phyloP scores from a whole-genome alignment of 2,113 vertebrate species.

The Paedocypris sp. region DNA sequence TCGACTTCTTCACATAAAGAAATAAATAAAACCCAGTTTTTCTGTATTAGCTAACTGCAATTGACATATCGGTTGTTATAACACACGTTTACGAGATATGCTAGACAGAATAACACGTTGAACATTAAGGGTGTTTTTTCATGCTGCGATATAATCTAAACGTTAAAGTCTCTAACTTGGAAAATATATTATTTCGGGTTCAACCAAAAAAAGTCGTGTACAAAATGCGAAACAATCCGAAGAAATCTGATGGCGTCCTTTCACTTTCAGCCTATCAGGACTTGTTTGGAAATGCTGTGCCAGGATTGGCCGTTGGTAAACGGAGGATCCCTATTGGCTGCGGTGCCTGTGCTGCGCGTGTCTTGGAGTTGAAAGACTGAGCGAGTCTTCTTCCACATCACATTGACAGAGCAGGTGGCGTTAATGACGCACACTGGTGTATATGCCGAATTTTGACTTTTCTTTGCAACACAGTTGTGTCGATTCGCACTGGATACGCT shows the following conservation, averaged over 20 bases:
- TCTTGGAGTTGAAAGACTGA: conserved; percentile 2
- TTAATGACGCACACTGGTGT: conserved; percentile 1
- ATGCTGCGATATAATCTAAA: too few relatives aligned
- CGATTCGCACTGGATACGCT: background rate
- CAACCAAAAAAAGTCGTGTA: conserved; percentile 9
- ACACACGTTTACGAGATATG: too few relatives aligned
- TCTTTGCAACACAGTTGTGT: background rate
- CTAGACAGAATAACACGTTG: too few relatives aligned
- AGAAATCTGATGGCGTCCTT: conserved; percentile 28
- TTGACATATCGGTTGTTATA: too few relatives aligned
- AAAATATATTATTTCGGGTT: too few relatives aligned
- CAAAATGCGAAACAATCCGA: background rate
- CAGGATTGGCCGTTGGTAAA: background rate
- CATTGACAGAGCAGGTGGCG: conserved; percentile 27
- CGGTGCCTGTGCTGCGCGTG: background rate
- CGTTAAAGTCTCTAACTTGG: too few relatives aligned
- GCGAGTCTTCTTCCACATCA: conserved; percentile 4
- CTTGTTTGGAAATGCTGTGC: background rate
- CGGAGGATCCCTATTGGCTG: background rate
- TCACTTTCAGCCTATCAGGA: conserved; percentile 35
- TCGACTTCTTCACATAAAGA: too few relatives aligned
- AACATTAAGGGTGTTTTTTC: too few relatives aligned
- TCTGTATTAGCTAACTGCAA: too few relatives aligned
- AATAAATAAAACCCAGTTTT: too few relatives aligned
- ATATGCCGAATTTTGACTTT: background rate